A percentile compares a stretch with the other conserved stretches of the same genome.
phyloP scores from a whole-genome alignment of 2,797 vertebrate genomes.

The Megaceryle alcyon region DNA sequence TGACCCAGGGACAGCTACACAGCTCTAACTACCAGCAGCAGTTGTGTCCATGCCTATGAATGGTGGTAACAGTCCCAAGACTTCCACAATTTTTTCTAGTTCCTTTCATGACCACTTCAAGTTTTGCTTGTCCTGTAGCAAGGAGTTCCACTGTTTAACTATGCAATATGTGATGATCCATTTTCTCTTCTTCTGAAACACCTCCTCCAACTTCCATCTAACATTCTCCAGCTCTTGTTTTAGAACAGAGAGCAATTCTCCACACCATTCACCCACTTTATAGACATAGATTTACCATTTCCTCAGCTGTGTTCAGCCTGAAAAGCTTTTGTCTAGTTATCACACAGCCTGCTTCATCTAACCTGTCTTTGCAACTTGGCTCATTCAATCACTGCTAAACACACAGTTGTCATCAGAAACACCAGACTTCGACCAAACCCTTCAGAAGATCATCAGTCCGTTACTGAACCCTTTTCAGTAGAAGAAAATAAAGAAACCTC shows the following conservation, averaged over 20 bases:
- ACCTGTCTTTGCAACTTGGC: not conserved
- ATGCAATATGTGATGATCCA: not conserved
- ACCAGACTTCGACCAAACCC: not conserved
- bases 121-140: not conserved
- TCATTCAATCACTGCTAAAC: not conserved
- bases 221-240: not conserved
- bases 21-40: not conserved
- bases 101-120: not conserved
- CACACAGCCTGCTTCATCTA: not conserved
- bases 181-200: not conserved
- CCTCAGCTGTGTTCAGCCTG: not conserved
- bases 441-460: not conserved
- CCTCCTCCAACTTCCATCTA: conserved; percentile 1
- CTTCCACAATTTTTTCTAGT: not conserved
- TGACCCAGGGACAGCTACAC: not conserved
- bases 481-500: not conserved
- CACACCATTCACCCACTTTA: not conserved
- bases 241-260: not conserved
- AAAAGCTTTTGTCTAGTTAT: not conserved
- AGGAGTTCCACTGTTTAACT: not conserved
- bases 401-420: not conserved
- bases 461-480: not conserved
- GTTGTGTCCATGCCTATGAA: not conserved
- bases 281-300: not conserved
- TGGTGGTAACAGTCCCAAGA: not conserved